These are phyloP conservation scores for Meriones psammophilus DNA, from an alignment of 2,797 vertebrate genomes.

Conservation along the genomic window DNA sequence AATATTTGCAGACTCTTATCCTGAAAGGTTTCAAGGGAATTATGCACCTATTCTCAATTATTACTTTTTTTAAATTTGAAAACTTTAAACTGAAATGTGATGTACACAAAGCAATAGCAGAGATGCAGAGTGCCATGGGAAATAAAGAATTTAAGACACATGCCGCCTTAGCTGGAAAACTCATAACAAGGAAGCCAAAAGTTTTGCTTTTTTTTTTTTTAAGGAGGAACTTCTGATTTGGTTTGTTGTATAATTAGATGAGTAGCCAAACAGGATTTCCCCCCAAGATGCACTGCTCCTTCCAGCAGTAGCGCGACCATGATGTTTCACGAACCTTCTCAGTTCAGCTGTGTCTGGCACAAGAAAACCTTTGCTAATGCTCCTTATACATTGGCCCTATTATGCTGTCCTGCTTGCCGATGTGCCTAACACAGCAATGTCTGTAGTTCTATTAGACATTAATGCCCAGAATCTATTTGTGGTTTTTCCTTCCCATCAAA, in stretches of 20 bases:
- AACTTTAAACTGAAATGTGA: conserved; percentile 18
- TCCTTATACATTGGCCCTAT: not conserved
- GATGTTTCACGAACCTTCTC: not conserved
- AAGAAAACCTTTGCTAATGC: not conserved
- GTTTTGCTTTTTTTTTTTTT: not conserved
- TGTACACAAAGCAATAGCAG: conserved; percentile 17
- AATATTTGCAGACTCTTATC: not conserved
- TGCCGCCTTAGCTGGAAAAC: not conserved
- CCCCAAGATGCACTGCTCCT: not conserved
- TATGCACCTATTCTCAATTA: not conserved
- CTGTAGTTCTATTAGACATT: too few species aligned
- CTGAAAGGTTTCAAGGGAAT: conserved; percentile 28
- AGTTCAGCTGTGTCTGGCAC: not conserved
- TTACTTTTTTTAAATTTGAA: conserved; percentile 58
- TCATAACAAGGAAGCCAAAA: conserved; percentile 16
- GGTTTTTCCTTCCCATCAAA: not conserved
- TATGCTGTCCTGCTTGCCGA: not conserved
- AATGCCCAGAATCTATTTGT: conserved; percentile 3
- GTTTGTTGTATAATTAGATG: not conserved
- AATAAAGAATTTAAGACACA: conserved; percentile 34
- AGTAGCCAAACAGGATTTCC: not conserved
- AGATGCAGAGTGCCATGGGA: not conserved
- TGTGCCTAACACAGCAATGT: not conserved
- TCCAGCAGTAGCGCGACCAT: not conserved
- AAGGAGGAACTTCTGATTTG: not conserved